Evolutionary conservation across 2,888 invertebrate genomes (phyloP), one percentile per base, ranked within the genome.

Genomic region (Chesias legatella): DNA sequence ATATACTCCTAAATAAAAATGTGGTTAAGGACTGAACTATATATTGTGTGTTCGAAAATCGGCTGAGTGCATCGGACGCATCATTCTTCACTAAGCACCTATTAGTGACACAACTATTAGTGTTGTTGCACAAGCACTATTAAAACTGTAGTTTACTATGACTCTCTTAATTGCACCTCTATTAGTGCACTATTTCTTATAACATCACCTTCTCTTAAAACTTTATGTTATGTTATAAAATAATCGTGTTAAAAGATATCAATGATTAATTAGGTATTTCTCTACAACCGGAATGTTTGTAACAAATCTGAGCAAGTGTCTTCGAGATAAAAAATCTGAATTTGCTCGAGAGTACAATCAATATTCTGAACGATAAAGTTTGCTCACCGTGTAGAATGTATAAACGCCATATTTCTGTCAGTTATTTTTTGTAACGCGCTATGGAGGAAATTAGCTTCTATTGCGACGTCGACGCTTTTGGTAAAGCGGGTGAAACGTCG

Each of bases 391-490:
- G 61, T 62, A 65, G 62, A 66, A 65, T 66, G 65, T 64, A 70
- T 65, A 71, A 77, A 74, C 68, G 75, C 73, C 75, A 84, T 76
- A 81, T 83, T 84, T 82, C 63, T 75, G 77, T 77, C 71, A 63
- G 67, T 77, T 77, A 82, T 66, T 67, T 65, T 85, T 84, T 83
- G 75, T 77, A 73, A 77, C 73, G 71, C 77, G 80, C 80, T 78
- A 78, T 85, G 82, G 84, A 85, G 88, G 88, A 88, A 88, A 88
- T 88, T 86, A 85, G 86, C 81, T 86, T 75, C 86, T 86, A 86
- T 88, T 88, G 85, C 88, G 77, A 83, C 78, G 86, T 86, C 83
- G 84, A 82, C 83, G 83, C 77, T 84, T 84, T 84, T 74, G 79
- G 83, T 79, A 79, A 78, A 85, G 81, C 83, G 86, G 72, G 76